Conservation (phyloP, 1,140 invertebrate genomes). For the Trachymyrmex septentrionalis region DNA sequence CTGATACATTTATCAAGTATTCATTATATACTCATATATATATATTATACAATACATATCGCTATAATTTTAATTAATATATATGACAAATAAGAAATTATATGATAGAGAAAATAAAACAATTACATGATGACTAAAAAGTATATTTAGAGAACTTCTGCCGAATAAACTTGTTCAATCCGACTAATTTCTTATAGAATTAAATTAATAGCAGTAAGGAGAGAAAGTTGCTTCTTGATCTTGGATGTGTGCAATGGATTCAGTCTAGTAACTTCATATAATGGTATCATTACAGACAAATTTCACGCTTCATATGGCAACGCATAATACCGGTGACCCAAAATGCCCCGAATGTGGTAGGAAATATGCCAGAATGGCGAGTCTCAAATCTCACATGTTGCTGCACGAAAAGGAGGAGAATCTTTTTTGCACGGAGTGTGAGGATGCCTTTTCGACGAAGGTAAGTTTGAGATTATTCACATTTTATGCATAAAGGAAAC, state of each 20-base stretch:
- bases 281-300: conserved; percentile 84
- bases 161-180: conserved; percentile 10
- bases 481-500: background rate
- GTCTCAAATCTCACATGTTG: conserved; percentile 91
- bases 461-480: conserved; percentile 81
- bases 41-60: background rate
- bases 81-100: conserved; percentile 10
- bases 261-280: conserved; percentile 67
- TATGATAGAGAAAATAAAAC: background rate
- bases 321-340: conserved; percentile 87
- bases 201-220: conserved; percentile 15
- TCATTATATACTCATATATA: background rate
- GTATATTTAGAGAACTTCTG: background rate
- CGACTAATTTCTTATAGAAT: conserved; percentile 17
- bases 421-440: conserved; percentile 90
- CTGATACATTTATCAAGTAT: conserved; percentile 16
- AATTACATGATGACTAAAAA: background rate
- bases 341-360: conserved; percentile 90
- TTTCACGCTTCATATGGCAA: conserved; percentile 89
- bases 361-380: conserved; percentile 90
- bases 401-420: conserved; percentile 91
- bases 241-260: conserved; percentile 20
- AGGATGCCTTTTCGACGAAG: conserved; percentile 90
- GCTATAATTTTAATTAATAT: conserved; percentile 43
- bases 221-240: conserved; percentile 13